Conservation (phyloP, 2,888 invertebrate genomes). For the Dermolepida albohirtum region DNA sequence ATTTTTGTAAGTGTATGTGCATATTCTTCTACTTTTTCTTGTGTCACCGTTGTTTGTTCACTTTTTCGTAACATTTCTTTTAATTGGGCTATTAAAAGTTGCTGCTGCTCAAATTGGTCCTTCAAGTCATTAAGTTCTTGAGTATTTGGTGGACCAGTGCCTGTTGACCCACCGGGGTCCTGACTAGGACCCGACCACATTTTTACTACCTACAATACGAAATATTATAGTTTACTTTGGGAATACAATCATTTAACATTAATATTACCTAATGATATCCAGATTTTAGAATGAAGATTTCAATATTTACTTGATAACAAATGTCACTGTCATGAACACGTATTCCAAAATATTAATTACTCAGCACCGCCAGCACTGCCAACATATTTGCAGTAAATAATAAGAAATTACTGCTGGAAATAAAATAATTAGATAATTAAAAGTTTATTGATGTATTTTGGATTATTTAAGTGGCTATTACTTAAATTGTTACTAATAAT, state of each 20-base stretch:
- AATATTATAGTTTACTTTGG: not conserved
- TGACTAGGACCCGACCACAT: slow-evolving; percentile 61
- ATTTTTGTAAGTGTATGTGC: slow-evolving; percentile 62
- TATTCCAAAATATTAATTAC: slow-evolving; percentile 17
- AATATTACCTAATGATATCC: slow-evolving; percentile 31
- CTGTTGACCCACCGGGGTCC: slow-evolving; percentile 48
- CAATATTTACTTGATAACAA: slow-evolving; percentile 23
- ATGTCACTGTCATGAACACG: slow-evolving; percentile 38
- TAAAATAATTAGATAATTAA: too few species aligned
- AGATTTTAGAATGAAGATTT: slow-evolving; percentile 17
- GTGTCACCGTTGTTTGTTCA: slow-evolving; percentile 61
- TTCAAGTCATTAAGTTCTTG: slow-evolving; percentile 60
- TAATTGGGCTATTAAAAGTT: slow-evolving; percentile 62
- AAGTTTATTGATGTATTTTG: too few species aligned
- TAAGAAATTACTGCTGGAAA: too few species aligned
- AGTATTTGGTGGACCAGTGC: slow-evolving; percentile 34
- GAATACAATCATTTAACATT: not conserved
- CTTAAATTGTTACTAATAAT: too few species aligned
- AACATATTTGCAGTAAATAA: too few species aligned
- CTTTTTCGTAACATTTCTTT: slow-evolving; percentile 64
- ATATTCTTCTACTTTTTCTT: slow-evolving; percentile 65
- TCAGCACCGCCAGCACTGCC: not conserved
- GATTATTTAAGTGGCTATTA: too few species aligned
- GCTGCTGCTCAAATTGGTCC: slow-evolving; percentile 63
- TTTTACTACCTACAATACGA: slow-evolving; percentile 40